Base-by-base conservation (phyloP, 1,140 invertebrate species). In the Hirudo medicinalis region DNA sequence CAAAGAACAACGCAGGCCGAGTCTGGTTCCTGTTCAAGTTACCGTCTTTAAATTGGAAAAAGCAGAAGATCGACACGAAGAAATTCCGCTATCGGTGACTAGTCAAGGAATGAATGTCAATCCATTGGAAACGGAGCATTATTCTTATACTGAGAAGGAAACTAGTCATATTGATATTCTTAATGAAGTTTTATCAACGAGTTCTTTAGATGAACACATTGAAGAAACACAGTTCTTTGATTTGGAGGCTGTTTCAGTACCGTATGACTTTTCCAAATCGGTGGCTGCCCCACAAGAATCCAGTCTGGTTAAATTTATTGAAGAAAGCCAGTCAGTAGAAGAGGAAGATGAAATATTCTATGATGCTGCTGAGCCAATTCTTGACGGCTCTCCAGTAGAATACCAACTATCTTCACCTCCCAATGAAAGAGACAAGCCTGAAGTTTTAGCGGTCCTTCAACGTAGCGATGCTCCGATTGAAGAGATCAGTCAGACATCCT, bases 21-120 rank as follows among this genome's bases (percentile, higher is more conserved):
- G 72, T 36, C 74, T 76, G 67, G 73, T 73, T 29, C 72, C 74
- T 67, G 40, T 74, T 15, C 71, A 75, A 63, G 70, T 76, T 15
- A 57, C 66, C 20, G 71, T 74, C 43, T 71, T 78, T 54, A 71
- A 72, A 54, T 73, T 74, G 70, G 75, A 76, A 72, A 71, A 71
- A 60, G 69, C 43, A 49, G 71, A 72, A 57, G 68, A 69, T 49
- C 43, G 19, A 66, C 40, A 17, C 36, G 72, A 63, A 49, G 72
- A 72, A 43, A 70, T 72, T 57, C 68, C 75, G 66, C 53, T 40
- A 69, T 19, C 54, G 25, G 54, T 70, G 49, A 36, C 20, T 13
- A 53, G 36, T 54, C 49, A 55, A 67, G 67, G 68, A 20, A 22
- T 9, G 70, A 54, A 72, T 27, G 29, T 72, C 19, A 32, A 11